Evolutionary conservation across 2,888 invertebrate species (phyloP), one percentile per base, ranked within the genome.

Genomic region (Idaea aversata): DNA sequence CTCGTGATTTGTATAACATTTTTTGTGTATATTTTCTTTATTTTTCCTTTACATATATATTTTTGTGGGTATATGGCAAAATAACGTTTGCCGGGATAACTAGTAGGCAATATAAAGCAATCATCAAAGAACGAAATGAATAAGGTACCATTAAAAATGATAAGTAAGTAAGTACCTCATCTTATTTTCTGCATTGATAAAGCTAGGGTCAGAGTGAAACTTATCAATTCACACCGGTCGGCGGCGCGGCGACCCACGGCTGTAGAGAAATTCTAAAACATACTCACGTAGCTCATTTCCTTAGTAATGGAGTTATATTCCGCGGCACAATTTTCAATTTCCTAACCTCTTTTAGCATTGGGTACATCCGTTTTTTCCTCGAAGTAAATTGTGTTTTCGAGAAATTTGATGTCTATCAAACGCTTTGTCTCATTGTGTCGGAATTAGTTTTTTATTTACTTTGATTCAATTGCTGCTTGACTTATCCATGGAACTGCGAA

Each of bases 271-370:
- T 86, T 88, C 83, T 83, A 84, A 85, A 88, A 85, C 87, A 88
- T 86, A 86, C 85, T 87, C 89, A 88, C 91, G 91, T 90, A 88
- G 80, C 91, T 90, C 88, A 91, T 91, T 91, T 91, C 91, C 91
- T 85, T 84, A 84, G 90, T 90, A 90, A 91, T 91, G 87, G 89
- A 85, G 88, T 90, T 89, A 88, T 88, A 90, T 87, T 88, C 89
- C 90, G 88, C 82, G 85, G 87, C 88, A 85, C 88, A 90, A 88
- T 90, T 91, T 91, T 91, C 91, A 90, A 91, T 91, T 90, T 90
- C 90, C 90, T 88, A 87, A 87, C 87, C 87, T 87, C 86, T 88
- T 88, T 87, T 82, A 85, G 80, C 79, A 85, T 72, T 71, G 68
- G 70, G 70, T 84, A 88, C 84, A 82, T 83, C 86, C 85, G 84